A percentile compares a stretch with the other conserved stretches of the same genome.
Conservation (phyloP, 1,140 invertebrate species). For the Dolichoris vasculosae region DNA sequence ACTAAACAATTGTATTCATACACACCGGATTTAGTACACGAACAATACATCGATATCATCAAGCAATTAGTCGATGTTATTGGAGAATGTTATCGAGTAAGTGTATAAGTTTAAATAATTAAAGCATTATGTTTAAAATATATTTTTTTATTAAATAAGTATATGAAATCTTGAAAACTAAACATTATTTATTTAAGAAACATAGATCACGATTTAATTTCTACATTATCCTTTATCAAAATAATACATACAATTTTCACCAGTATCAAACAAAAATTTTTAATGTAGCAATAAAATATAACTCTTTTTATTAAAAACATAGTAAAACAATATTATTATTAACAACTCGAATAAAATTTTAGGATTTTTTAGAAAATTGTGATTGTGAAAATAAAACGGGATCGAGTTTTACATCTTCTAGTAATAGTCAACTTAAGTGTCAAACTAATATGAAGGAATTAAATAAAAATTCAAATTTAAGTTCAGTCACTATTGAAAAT, state of each 20-base stretch:
- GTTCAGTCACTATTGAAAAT: neutral
- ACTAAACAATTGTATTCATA: conserved; percentile 52
- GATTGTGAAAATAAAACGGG: conserved; percentile 1
- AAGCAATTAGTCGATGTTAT: conserved; percentile 56
- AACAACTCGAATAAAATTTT: neutral
- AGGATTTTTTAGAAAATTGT: conserved; percentile 33
- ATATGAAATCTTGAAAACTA: no score
- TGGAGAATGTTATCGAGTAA: conserved; percentile 60
- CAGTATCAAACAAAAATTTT: no score
- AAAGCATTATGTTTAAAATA: no score
- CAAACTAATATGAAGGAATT: neutral
- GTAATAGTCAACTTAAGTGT: neutral
- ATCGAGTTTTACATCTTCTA: neutral
- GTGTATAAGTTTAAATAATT: neutral
- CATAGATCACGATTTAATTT: no score
- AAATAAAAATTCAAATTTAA: neutral
- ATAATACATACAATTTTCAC: no score
- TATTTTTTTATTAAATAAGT: no score
- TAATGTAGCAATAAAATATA: no score
- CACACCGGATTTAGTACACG: conserved; percentile 55
- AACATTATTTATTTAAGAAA: no score
- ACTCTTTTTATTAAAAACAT: no score
- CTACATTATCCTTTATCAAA: no score
- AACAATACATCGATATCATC: conserved; percentile 58
- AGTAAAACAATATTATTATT: no score